Percentiles rank a stretch among this genome's conserved stretches.
Evolutionary conservation across 2,797 vertebrate species (phyloP).

Genomic region (Acridotheres tristis): DNA sequence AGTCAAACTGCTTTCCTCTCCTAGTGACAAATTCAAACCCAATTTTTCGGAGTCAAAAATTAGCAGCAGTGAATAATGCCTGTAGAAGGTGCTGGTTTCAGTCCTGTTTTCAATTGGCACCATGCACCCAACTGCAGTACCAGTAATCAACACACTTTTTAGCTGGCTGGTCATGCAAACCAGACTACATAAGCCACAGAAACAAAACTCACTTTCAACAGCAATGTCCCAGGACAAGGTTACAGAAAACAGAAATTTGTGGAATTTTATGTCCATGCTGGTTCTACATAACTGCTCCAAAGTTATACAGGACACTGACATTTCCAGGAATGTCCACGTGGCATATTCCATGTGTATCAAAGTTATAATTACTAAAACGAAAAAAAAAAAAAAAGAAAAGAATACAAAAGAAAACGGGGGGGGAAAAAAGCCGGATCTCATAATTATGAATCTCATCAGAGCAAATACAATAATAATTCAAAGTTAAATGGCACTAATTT

Average conservation of each 20-base stretch:
- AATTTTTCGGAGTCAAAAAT: background rate
- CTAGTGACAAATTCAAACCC: background rate
- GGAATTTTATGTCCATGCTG: background rate
- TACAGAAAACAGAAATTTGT: background rate
- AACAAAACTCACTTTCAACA: background rate
- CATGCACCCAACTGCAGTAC: background rate
- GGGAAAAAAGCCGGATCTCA: background rate
- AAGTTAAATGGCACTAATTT: background rate
- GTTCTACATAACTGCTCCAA: background rate
- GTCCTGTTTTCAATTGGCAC: background rate
- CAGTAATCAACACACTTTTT: background rate
- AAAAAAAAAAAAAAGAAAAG: background rate
- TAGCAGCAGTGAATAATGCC: background rate
- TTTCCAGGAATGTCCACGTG: background rate
- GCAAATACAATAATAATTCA: background rate
- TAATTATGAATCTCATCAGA: background rate
- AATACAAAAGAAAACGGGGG: rapidly evolving
- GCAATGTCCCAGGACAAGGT: background rate
- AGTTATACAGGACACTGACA: background rate
- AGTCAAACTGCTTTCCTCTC: background rate
- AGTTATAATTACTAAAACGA: background rate
- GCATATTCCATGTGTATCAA: background rate
- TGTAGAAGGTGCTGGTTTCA: background rate
- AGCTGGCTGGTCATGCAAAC: background rate
- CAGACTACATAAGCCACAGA: background rate